Conservation (phyloP, 1,140 invertebrate species). For the Drosophila ercepeae region DNA sequence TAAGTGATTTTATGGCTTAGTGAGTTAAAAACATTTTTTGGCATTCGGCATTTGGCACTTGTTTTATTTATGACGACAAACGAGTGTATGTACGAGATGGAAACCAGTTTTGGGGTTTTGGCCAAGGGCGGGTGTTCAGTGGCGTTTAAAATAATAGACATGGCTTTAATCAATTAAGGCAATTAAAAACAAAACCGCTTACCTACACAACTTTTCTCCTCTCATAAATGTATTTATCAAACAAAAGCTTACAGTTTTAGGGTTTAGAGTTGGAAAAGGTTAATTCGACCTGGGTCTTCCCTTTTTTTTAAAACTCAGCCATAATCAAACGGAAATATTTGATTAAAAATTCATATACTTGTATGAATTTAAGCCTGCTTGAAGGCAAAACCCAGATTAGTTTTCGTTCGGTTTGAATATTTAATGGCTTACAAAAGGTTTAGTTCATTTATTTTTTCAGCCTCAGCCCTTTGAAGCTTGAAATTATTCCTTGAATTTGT, state of each 20-base stretch:
- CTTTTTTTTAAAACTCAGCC: not conserved
- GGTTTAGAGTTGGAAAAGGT: not conserved
- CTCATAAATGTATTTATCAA: constrained; percentile 21
- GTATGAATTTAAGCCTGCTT: constrained; percentile 12
- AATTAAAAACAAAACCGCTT: constrained; percentile 43
- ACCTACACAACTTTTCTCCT: not conserved
- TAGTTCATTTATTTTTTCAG: constrained; percentile 10
- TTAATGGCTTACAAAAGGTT: constrained; percentile 13
- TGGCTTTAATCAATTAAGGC: constrained; percentile 59
- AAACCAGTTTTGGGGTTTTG: not conserved
- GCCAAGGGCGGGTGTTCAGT: not conserved
- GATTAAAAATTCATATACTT: not conserved
- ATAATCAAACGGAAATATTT: not conserved
- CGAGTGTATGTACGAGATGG: constrained; percentile 1
- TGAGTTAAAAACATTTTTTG: constrained; percentile 58
- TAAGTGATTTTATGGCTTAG: constrained; percentile 56
- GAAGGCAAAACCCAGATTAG: constrained; percentile 16
- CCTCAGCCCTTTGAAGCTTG: no score
- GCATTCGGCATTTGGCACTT: constrained; percentile 43
- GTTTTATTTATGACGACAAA: constrained; percentile 48
- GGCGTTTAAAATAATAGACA: constrained; percentile 46
- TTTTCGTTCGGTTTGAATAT: constrained; percentile 13
- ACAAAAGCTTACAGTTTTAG: constrained; percentile 6
- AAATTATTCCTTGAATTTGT: not conserved
- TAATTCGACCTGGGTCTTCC: constrained; percentile 1